Evolutionary conservation across 2,797 vertebrate genomes (phyloP), one percentile per base, ranked within the genome.

Genomic region (Caiman crocodilus): DNA sequence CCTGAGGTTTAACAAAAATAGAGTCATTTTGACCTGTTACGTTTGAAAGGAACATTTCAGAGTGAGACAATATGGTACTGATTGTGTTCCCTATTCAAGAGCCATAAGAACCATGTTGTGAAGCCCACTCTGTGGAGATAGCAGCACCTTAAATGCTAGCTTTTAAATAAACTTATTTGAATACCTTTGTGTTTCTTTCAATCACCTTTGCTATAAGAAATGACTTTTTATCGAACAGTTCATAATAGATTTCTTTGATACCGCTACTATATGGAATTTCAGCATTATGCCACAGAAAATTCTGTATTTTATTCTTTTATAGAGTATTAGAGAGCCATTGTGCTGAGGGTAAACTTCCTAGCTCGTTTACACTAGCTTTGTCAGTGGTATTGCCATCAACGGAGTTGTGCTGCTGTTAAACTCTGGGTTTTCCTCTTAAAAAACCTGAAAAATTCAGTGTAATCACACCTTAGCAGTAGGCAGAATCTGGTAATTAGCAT

Each of bases 41-140:
- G 4, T 4, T 6, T 87, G n/a, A 80, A 84, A 84, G 87, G 65
- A 69, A 35, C 18, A 35, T 69, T 1, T 25, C 3, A 20, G 64
- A 13, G 4, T 74, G 18, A 90, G 12, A 14, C 7, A 71, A 76
- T 26, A 23, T 76, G 2, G 18, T 35, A 7, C 17, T 61, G 11
- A 81, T n/a, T 14, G 10, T 57, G 61, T 17, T 2, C 42, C 28
- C 23, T 60, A 15, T 57, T 90, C 23, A 78, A 67, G 56, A 7
- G 60, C 77, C 21, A 42, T 32, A 74, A 14, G 14, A 7, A 18
- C 5, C 32, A 89, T 16, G 32, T 4, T n/a, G 26, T 55, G 59
- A 60, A 23, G 42, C 3, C 15, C 73, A 78, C 57, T 0, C 0
- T 9, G 28, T 4, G 3, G 32, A 78, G 5, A 60, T 28, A 17